Percentiles rank a stretch among this genome's conserved stretches.
phyloP scores from a whole-genome alignment of 2,888 invertebrate genomes.

The Boloria selene region DNA sequence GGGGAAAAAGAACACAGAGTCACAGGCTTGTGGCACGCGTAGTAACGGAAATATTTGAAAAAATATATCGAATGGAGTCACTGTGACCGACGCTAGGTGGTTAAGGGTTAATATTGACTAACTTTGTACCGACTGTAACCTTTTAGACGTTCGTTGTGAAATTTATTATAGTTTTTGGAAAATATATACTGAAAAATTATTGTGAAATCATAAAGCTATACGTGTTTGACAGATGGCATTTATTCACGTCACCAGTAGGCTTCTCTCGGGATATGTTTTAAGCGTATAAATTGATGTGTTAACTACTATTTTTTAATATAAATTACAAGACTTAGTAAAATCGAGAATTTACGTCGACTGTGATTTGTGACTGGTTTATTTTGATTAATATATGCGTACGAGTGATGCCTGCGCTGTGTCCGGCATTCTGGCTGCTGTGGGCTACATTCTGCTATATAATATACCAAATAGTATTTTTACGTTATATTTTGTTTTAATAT shows the following conservation, averaged over 20 bases:
- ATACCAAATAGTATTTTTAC: conserved; percentile 83
- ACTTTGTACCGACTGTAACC: conserved; percentile 40
- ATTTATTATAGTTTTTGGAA: conserved; percentile 40
- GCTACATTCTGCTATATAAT: conserved; percentile 80
- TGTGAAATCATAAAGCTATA: conserved; percentile 31
- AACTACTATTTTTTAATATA: conserved; percentile 65
- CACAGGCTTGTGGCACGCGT: conserved; percentile 2
- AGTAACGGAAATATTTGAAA: conserved; percentile 37
- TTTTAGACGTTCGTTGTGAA: conserved; percentile 35
- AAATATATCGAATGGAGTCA: too few species aligned
- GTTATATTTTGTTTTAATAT: conserved; percentile 77
- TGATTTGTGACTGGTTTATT: conserved; percentile 82
- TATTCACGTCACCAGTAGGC: conserved; percentile 61
- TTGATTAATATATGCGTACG: conserved; percentile 77
- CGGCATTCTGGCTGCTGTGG: conserved; percentile 66
- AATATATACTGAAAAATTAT: conserved; percentile 37
- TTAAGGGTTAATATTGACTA: conserved; percentile 49
- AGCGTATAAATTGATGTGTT: conserved; percentile 65
- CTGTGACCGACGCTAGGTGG: too few species aligned
- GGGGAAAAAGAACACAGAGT: conserved; percentile 24
- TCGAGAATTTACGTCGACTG: conserved; percentile 81
- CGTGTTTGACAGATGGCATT: conserved; percentile 64
- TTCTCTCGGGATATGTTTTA: conserved; percentile 53
- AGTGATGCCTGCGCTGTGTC: conserved; percentile 43
- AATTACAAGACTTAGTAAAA: conserved; percentile 79